phyloP scores from a whole-genome alignment of 2,888 invertebrate species.

The Nymphalis urticae region DNA sequence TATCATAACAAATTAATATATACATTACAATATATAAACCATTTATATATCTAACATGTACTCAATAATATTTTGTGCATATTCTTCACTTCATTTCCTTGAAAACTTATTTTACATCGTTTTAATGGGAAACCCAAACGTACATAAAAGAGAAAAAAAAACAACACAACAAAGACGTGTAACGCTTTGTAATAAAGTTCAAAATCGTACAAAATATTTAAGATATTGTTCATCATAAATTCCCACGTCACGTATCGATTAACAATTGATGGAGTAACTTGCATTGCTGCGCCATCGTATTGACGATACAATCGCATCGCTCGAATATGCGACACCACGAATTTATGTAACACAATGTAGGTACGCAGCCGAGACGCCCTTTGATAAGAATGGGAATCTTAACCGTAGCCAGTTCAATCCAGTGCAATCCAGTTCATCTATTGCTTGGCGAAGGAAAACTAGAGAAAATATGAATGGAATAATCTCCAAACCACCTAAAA shows the following conservation, averaged over 20 bases:
- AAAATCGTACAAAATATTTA: not conserved
- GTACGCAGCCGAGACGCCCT: too few relatives aligned
- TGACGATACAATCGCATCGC: not conserved
- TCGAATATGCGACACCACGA: not conserved
- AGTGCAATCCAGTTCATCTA: too few relatives aligned
- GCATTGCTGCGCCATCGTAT: constrained; percentile 7
- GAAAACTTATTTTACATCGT: constrained; percentile 5
- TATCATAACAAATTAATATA: too few relatives aligned
- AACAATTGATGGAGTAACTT: constrained; percentile 31
- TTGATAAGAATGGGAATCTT: too few relatives aligned
- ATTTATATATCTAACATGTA: not conserved
- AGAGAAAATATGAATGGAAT: too few relatives aligned
- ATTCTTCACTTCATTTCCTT: not conserved
- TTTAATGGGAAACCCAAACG: constrained; percentile 12
- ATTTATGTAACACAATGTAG: not conserved
- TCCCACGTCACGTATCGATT: constrained; percentile 33
- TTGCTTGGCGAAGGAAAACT: too few relatives aligned
- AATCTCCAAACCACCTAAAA: too few relatives aligned
- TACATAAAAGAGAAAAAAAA: not conserved
- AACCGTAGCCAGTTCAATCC: too few relatives aligned
- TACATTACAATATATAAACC: not conserved
- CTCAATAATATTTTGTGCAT: not conserved
- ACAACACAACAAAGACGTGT: not conserved
- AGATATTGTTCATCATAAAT: constrained; percentile 13
- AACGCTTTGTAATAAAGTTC: not conserved